Evolutionary conservation across 2,888 invertebrate genomes (phyloP).

Genomic region (Odontothrips loti): DNA sequence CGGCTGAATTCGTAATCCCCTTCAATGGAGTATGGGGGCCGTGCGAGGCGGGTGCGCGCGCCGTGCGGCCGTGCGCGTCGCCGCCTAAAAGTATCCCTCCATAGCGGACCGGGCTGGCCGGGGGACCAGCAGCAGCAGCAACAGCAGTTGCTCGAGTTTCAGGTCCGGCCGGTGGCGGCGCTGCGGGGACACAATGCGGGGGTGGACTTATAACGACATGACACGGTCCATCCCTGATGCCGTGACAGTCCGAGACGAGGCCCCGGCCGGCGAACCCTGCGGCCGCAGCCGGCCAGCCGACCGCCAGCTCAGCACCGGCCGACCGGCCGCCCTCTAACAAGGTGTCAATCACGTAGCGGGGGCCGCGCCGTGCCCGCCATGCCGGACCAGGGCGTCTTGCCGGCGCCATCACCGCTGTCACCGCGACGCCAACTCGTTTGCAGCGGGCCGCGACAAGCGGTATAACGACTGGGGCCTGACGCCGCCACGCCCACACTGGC

Average conservation of each 20-base stretch:
- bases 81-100: not conserved
- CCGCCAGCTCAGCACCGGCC: not conserved
- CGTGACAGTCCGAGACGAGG: not conserved
- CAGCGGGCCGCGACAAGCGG: too few relatives aligned
- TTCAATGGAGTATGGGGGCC: not conserved
- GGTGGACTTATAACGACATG: too few relatives aligned
- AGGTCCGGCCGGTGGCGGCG: too few relatives aligned
- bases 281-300: not conserved
- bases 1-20: slow-evolving; percentile 18
- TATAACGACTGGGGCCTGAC: too few relatives aligned
- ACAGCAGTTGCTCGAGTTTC: too few relatives aligned
- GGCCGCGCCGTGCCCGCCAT: not conserved
- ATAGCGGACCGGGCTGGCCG: not conserved
- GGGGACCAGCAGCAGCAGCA: too few relatives aligned
- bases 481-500: too few relatives aligned
- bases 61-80: not conserved
- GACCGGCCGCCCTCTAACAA: not conserved
- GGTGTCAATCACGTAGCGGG: not conserved
- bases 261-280: not conserved
- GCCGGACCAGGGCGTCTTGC: not conserved
- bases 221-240: too few relatives aligned
- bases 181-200: too few relatives aligned
- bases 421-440: not conserved
- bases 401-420: not conserved
- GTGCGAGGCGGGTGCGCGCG: not conserved